Evolutionary conservation across 2,113 vertebrate species (phyloP).

Genomic region (Oriolus oriolus): DNA sequence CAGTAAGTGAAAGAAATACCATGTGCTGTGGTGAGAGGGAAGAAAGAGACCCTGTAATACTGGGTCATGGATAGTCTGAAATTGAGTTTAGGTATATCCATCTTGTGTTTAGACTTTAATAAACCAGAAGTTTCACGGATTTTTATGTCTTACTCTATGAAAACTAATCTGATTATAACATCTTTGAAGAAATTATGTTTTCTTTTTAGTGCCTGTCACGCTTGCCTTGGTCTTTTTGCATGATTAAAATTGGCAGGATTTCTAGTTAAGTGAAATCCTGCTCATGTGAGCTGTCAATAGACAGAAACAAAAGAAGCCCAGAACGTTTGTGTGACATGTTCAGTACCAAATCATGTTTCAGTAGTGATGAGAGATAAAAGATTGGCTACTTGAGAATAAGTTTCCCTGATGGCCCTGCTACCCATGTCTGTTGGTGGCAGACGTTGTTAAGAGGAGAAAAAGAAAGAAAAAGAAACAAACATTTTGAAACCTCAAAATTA

Average conservation of each 20-base stretch:
- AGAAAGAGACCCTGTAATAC: not conserved
- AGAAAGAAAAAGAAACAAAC: too few relatives aligned
- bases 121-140: not conserved
- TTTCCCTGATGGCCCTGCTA: not conserved
- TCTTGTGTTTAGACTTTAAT: not conserved
- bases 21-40: not conserved
- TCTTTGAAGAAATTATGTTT: not conserved
- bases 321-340: not conserved
- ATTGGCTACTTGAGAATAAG: not conserved
- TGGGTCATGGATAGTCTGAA: not conserved
- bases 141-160: not conserved
- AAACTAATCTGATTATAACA: not conserved
- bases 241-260: not conserved
- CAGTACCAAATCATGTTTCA: not conserved
- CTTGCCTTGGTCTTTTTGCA: not conserved
- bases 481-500: not conserved
- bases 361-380: not conserved
- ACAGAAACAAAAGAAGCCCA: not conserved
- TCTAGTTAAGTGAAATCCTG: not conserved
- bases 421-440: not conserved
- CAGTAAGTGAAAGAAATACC: not conserved
- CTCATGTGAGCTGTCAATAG: not conserved
- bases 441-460: not conserved
- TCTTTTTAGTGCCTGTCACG: not conserved
- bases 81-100: not conserved